phyloP scores from a whole-genome alignment of 2,888 invertebrate genomes.

The Synanthedon formicaeformis region DNA sequence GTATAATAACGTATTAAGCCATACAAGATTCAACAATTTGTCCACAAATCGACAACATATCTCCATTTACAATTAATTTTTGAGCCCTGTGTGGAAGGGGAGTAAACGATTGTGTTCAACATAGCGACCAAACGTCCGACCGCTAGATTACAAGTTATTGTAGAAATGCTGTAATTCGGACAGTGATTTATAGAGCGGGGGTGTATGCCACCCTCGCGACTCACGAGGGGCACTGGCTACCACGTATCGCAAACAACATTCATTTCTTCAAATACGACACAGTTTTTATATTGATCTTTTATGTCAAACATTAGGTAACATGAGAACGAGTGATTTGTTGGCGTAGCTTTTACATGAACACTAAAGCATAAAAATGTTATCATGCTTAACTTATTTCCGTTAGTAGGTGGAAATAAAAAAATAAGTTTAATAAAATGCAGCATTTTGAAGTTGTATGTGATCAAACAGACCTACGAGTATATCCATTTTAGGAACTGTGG shows the following conservation, averaged over 20 bases:
- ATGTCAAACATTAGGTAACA: background rate
- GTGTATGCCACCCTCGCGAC: slow-evolving; percentile 55
- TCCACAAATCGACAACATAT: slow-evolving; percentile 16
- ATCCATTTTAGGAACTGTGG: too few species aligned
- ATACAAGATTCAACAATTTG: background rate
- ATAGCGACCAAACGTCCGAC: slow-evolving; percentile 37
- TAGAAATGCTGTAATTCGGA: slow-evolving; percentile 66
- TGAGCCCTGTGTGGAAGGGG: slow-evolving; percentile 21
- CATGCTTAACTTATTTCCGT: too few species aligned
- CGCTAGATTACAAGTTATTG: slow-evolving; percentile 47
- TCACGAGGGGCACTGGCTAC: slow-evolving; percentile 41
- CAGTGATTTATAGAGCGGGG: slow-evolving; percentile 69
- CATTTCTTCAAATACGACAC: slow-evolving; percentile 57
- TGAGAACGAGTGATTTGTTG: too few species aligned
- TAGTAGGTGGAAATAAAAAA: too few species aligned
- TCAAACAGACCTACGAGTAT: too few species aligned
- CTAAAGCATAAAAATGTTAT: too few species aligned
- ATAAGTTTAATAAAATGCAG: too few species aligned
- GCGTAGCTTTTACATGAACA: too few species aligned
- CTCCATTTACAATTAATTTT: slow-evolving; percentile 43
- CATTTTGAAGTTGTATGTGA: too few species aligned
- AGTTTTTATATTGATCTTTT: slow-evolving; percentile 10
- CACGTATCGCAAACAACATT: slow-evolving; percentile 56
- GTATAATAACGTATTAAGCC: too few species aligned
- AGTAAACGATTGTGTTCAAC: slow-evolving; percentile 36